phyloP scores from a whole-genome alignment of 2,797 vertebrate species.

The Emys orbicularis region DNA sequence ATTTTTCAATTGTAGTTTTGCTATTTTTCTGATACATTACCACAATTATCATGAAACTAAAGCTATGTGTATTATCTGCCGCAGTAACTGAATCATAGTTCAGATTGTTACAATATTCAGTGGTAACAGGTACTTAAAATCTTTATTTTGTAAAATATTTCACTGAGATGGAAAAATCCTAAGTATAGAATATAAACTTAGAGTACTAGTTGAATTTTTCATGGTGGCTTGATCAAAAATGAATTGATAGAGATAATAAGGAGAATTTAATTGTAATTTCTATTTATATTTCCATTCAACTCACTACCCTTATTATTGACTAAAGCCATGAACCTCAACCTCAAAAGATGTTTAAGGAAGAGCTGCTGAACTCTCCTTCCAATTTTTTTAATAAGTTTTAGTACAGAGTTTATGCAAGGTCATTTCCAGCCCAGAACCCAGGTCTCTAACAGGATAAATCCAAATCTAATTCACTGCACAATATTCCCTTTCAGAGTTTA shows the following conservation, averaged over 20 bases:
- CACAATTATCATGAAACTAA: background rate
- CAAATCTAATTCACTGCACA: background rate
- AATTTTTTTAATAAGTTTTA: too few relatives aligned
- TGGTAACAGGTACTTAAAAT: background rate
- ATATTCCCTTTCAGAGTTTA: slow-evolving; percentile 60
- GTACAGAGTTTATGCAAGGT: too few relatives aligned
- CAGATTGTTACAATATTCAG: background rate
- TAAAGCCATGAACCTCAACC: background rate
- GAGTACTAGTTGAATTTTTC: background rate
- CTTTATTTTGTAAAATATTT: background rate
- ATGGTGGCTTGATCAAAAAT: background rate
- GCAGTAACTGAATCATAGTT: background rate
- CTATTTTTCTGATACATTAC: background rate
- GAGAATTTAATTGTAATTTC: background rate
- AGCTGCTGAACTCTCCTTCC: too few relatives aligned
- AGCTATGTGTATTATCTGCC: background rate
- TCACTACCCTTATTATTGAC: background rate
- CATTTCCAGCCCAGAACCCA: too few relatives aligned
- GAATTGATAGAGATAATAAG: background rate
- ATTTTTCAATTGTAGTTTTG: background rate
- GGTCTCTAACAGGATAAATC: too few relatives aligned
- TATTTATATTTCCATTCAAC: background rate
- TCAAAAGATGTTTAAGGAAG: background rate
- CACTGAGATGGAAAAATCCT: background rate
- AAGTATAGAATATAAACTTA: background rate